Percentiles rank a stretch among this genome's conserved stretches.
Evolutionary conservation across 1,140 invertebrate species (phyloP).

Genomic region (Diorhabda elongata): DNA sequence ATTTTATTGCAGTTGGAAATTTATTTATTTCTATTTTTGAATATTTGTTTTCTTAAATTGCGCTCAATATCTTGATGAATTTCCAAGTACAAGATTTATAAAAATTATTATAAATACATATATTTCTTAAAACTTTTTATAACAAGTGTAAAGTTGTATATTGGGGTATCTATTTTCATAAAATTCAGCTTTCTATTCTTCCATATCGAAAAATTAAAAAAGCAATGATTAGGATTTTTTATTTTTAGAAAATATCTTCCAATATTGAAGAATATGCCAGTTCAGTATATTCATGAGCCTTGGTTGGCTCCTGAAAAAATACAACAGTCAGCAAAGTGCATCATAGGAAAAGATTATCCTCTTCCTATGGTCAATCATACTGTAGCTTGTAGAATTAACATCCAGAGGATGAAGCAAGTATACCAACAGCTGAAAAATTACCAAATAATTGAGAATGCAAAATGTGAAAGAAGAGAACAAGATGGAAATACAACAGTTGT

Average conservation of each 20-base stretch:
- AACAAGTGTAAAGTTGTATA: too few species aligned
- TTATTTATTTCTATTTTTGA: too few species aligned
- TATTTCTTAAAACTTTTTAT: too few species aligned
- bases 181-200: too few species aligned
- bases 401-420: slow-evolving; percentile 81
- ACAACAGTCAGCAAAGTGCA: slow-evolving; percentile 75
- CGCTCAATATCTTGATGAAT: too few species aligned
- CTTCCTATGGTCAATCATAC: slow-evolving; percentile 81
- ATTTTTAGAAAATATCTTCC: slow-evolving; percentile 72
- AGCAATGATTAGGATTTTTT: neutral
- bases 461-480: neutral
- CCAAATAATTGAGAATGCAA: slow-evolving; percentile 26
- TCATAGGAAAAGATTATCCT: slow-evolving; percentile 81
- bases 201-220: too few species aligned
- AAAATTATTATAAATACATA: too few species aligned
- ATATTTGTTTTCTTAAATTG: too few species aligned
- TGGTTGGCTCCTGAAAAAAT: slow-evolving; percentile 78
- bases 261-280: slow-evolving; percentile 75
- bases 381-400: slow-evolving; percentile 70
- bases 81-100: too few species aligned
- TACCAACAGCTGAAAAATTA: slow-evolving; percentile 70
- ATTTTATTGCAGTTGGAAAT: too few species aligned
- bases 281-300: slow-evolving; percentile 83
- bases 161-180: too few species aligned
- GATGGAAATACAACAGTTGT: neutral